Percentiles rank a stretch among this genome's conserved stretches.
phyloP scores from a whole-genome alignment of 2,888 invertebrate genomes.

The Polydrusus pterygomalis region DNA sequence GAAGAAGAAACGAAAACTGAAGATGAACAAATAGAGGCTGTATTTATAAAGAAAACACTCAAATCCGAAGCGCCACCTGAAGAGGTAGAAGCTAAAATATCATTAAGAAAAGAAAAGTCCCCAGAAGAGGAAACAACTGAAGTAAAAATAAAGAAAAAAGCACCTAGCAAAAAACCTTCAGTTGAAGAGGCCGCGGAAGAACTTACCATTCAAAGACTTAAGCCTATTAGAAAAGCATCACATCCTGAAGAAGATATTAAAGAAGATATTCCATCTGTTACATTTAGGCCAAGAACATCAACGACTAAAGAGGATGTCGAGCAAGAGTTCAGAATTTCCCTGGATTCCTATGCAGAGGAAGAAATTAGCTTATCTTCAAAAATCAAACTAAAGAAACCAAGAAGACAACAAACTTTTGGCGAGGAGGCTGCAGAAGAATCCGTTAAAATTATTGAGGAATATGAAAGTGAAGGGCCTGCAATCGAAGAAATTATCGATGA shows the following conservation, averaged over 20 bases:
- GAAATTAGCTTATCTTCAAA: conserved; percentile 91
- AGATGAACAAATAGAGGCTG: conserved; percentile 75
- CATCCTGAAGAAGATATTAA: conserved; percentile 83
- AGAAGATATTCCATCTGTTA: conserved; percentile 86
- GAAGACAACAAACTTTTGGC: conserved; percentile 80
- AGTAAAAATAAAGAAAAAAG: conserved; percentile 64
- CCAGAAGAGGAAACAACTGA: conserved; percentile 63
- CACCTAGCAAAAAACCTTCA: conserved; percentile 72
- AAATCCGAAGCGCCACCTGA: conserved; percentile 69
- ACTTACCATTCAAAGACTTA: conserved; percentile 84
- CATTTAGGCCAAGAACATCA: conserved; percentile 83
- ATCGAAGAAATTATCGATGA: conserved; percentile 81
- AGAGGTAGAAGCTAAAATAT: conserved; percentile 58
- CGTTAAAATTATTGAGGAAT: conserved; percentile 80
- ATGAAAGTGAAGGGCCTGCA: conserved; percentile 77
- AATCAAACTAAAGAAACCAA: conserved; percentile 84
- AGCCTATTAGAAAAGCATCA: conserved; percentile 80
- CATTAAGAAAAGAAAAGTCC: conserved; percentile 53
- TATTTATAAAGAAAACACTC: conserved; percentile 76
- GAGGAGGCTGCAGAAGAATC: conserved; percentile 87
- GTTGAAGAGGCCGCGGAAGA: conserved; percentile 79
- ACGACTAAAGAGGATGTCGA: conserved; percentile 91
- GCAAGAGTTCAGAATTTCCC: conserved; percentile 90
- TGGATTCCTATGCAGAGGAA: conserved; percentile 91
- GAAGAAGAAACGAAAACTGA: conserved; percentile 71